Evolutionary conservation across 1,140 invertebrate species (phyloP).

Genomic region (Marisa cornuarietis): DNA sequence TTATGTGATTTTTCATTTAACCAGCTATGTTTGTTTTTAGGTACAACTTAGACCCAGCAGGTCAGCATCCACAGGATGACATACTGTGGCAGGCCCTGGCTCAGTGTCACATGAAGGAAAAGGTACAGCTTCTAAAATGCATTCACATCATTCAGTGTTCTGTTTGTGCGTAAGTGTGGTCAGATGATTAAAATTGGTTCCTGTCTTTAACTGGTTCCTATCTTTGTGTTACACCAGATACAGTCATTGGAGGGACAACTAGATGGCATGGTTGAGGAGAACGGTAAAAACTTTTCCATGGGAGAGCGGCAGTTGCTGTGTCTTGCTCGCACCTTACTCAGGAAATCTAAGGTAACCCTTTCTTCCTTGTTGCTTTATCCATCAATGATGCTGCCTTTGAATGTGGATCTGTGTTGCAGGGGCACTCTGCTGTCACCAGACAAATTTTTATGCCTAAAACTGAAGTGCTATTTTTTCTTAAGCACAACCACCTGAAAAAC

Average conservation of each 20-base stretch:
- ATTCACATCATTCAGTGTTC: conserved; percentile 56
- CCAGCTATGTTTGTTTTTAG: conserved; percentile 28
- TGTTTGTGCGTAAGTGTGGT: no score
- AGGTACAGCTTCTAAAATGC: conserved; percentile 64
- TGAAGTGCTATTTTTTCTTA: no score
- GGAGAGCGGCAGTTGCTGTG: conserved; percentile 67
- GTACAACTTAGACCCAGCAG: conserved; percentile 75
- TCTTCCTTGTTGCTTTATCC: no score
- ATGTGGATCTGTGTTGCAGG: no score
- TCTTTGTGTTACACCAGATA: conserved; percentile 39
- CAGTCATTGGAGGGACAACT: conserved; percentile 61
- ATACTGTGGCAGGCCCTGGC: conserved; percentile 73
- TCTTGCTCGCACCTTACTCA: conserved; percentile 64
- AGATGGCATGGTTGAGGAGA: conserved; percentile 66
- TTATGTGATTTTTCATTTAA: no score
- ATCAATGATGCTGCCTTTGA: no score
- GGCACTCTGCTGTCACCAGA: no score
- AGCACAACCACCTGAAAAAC: no score
- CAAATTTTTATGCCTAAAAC: no score
- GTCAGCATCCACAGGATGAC: conserved; percentile 67
- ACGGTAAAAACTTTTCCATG: conserved; percentile 72
- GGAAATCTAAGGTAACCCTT: conserved; percentile 60
- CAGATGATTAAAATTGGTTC: conserved; percentile 61
- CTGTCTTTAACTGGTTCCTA: conserved; percentile 40
- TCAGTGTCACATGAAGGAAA: conserved; percentile 71